Evolutionary conservation across 1,140 invertebrate genomes (phyloP).

Genomic region (Zaprionus kolodkinae): DNA sequence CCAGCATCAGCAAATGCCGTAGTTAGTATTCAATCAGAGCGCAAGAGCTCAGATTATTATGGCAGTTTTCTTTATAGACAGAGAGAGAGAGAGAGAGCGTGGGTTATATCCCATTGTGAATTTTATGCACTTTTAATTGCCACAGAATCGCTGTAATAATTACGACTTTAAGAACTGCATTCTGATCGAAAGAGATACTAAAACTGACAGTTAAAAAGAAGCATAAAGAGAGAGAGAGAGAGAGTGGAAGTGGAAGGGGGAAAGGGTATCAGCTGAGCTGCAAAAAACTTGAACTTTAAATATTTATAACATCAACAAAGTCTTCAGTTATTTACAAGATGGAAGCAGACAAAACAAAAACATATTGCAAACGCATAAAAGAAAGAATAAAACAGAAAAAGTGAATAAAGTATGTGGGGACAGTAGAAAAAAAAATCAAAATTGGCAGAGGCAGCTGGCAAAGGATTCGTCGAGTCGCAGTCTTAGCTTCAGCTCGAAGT

Average conservation of each 20-base stretch:
- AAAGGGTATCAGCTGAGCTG: background rate
- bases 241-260: constrained; percentile 1
- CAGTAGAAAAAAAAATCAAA: constrained; percentile 7
- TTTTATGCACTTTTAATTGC: constrained; percentile 65
- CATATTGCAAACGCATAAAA: constrained; percentile 15
- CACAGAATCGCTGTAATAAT: constrained; percentile 46
- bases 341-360: background rate
- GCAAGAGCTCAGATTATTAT: constrained; percentile 59
- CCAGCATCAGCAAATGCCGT: constrained; percentile 39
- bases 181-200: constrained; percentile 25
- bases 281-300: background rate
- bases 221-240: background rate
- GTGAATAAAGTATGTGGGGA: background rate
- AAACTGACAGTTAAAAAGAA: background rate
- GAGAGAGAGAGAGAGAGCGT: background rate
- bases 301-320: background rate
- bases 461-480: constrained; percentile 4
- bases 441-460: constrained; percentile 12
- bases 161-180: constrained; percentile 43
- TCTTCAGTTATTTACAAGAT: background rate
- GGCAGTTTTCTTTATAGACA: constrained; percentile 7
- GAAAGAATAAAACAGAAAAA: background rate
- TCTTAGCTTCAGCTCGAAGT: constrained; percentile 12
- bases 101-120: constrained; percentile 32
- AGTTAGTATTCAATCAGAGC: constrained; percentile 68